A percentile compares a stretch with the other conserved stretches of the same genome.
Conservation (phyloP, 2,888 invertebrate species). For the Chesias legatella region DNA sequence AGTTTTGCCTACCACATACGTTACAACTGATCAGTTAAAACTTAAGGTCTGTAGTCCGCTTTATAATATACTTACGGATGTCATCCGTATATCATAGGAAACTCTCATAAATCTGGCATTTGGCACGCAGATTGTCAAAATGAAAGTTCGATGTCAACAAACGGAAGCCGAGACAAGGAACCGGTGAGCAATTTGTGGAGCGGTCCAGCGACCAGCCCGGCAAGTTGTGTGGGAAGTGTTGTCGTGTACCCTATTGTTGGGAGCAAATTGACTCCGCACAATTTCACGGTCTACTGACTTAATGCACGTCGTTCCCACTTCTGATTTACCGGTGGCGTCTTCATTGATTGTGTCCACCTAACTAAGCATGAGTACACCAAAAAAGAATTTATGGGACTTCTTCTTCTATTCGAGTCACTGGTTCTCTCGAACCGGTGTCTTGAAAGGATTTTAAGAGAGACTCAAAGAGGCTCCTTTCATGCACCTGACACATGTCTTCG, state of each 20-base stretch:
- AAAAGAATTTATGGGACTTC: no score
- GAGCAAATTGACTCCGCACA: constrained; percentile 66
- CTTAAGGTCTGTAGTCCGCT: no score
- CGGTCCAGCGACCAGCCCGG: constrained; percentile 51
- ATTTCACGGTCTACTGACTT: constrained; percentile 67
- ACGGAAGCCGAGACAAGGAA: constrained; percentile 43
- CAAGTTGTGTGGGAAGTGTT: constrained; percentile 36
- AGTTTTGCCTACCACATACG: no score
- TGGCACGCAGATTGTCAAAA: neutral
- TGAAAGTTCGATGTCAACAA: constrained; percentile 27
- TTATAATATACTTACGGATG: no score
- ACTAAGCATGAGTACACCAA: neutral
- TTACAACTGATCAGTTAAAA: no score
- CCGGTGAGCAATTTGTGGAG: constrained; percentile 57
- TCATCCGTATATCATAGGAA: no score
- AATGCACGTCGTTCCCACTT: constrained; percentile 52
- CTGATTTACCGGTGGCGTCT: constrained; percentile 49
- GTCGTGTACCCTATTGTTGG: constrained; percentile 54
- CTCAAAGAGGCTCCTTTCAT: no score
- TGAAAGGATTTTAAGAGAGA: no score
- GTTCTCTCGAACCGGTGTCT: no score
- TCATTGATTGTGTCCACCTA: constrained; percentile 36
- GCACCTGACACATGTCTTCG: no score
- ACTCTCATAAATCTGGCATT: no score
- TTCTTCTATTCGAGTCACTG: no score